Conservation (phyloP, 1,140 invertebrate genomes). For the Antheraea pernyi region DNA sequence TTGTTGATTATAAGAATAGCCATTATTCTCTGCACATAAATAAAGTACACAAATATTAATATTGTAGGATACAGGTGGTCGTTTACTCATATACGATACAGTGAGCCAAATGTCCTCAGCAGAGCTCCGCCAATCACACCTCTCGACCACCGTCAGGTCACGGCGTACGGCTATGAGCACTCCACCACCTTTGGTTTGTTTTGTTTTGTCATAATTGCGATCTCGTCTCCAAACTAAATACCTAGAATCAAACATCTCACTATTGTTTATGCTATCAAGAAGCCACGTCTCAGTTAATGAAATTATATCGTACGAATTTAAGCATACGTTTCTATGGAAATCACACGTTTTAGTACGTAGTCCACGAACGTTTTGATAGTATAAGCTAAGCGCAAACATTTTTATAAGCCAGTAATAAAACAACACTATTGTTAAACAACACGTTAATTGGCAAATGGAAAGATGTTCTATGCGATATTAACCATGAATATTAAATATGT, state of each 20-base stretch:
- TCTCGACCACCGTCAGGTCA: conserved; percentile 14
- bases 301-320: conserved; percentile 15
- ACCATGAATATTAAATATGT: no score
- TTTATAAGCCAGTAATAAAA: no score
- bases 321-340: conserved; percentile 14
- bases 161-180: conserved; percentile 27
- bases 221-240: neutral
- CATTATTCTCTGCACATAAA: no score
- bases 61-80: no score
- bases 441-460: no score
- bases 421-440: no score
- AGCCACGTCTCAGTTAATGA: conserved; percentile 12
- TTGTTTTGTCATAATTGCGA: neutral
- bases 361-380: conserved; percentile 6
- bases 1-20: no score
- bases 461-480: no score
- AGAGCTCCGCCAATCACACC: conserved; percentile 3
- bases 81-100: no score
- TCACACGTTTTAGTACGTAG: neutral
- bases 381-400: neutral
- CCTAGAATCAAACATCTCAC: neutral
- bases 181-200: conserved; percentile 25
- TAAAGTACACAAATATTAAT: no score
- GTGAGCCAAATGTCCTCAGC: no score
- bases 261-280: neutral